A percentile compares a stretch with the other conserved stretches of the same genome.
Evolutionary conservation across 2,888 invertebrate species (phyloP).

Genomic region (Drosophila seclusa): DNA sequence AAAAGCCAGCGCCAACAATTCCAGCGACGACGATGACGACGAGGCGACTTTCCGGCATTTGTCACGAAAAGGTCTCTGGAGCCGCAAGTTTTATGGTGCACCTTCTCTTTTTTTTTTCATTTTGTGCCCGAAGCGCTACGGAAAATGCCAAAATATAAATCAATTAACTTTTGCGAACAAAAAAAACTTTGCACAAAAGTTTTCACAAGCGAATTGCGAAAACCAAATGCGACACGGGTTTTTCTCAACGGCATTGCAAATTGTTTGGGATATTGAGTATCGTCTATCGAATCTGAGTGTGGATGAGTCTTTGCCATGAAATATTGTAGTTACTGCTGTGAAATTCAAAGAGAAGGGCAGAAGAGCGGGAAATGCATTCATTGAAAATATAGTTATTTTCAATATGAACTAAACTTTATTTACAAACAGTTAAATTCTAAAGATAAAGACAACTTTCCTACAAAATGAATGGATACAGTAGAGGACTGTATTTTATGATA

Average conservation of each 20-base stretch:
- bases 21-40: constrained; percentile 32
- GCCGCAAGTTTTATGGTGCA: constrained; percentile 63
- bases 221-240: constrained; percentile 2
- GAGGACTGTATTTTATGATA: background rate
- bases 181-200: constrained; percentile 55
- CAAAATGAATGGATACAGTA: background rate
- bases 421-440: background rate
- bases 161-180: constrained; percentile 67
- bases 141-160: constrained; percentile 76
- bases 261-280: constrained; percentile 13
- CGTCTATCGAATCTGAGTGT: background rate
- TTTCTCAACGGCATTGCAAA: constrained; percentile 7
- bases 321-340: background rate
- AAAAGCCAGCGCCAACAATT: constrained; percentile 28
- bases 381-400: background rate
- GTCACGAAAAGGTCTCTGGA: constrained; percentile 75
- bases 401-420: background rate
- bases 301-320: background rate
- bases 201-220: constrained; percentile 48
- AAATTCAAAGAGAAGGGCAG: background rate
- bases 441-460: background rate
- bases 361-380: background rate
- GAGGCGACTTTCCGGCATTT: constrained; percentile 60
- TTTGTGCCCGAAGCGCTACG: constrained; percentile 24
- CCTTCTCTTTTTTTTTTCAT: constrained; percentile 40